phyloP scores from a whole-genome alignment of 2,113 vertebrate species.

The Arothron firmamentum region DNA sequence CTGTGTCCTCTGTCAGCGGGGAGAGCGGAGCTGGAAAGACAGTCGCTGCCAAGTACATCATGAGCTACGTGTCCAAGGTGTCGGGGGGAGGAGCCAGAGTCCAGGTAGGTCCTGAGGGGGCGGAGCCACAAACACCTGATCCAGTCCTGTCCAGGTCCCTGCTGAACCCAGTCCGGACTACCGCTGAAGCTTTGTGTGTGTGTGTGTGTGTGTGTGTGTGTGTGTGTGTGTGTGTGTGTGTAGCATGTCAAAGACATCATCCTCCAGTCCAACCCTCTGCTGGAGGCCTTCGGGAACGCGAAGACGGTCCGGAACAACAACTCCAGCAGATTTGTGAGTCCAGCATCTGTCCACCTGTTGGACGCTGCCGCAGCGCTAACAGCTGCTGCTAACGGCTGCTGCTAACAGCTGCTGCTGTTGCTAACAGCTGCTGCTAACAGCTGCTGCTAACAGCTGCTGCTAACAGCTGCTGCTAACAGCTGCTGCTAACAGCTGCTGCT shows the following conservation, averaged over 20 bases:
- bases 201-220: not conserved
- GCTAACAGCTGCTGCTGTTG: no score
- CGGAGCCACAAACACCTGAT: not conserved
- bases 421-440: no score
- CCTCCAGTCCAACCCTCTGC: conserved; percentile 92
- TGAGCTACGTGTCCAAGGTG: conserved; percentile 83
- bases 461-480: no score
- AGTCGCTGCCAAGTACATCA: conserved; percentile 82
- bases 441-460: no score
- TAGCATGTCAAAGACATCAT: conserved; percentile 98
- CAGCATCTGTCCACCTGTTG: no score
- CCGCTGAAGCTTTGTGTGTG: no score
- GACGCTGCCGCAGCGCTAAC: no score
- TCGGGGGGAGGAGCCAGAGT: conserved; percentile 80
- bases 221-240: conserved; percentile 6
- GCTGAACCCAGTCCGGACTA: no score
- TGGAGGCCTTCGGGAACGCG: conserved; percentile 95
- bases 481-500: no score
- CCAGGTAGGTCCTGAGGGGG: conserved; percentile 64
- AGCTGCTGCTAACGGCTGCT: no score
- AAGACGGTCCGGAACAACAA: conserved; percentile 97
- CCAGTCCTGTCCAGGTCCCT: no score
- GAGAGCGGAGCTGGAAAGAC: conserved; percentile 84
- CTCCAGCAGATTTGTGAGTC: conserved; percentile 94
- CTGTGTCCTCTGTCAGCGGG: conserved; percentile 58